A percentile compares a stretch with the other conserved stretches of the same genome.
phyloP scores from a whole-genome alignment of 2,113 vertebrate species.

The Daphoenositta chrysoptera region DNA sequence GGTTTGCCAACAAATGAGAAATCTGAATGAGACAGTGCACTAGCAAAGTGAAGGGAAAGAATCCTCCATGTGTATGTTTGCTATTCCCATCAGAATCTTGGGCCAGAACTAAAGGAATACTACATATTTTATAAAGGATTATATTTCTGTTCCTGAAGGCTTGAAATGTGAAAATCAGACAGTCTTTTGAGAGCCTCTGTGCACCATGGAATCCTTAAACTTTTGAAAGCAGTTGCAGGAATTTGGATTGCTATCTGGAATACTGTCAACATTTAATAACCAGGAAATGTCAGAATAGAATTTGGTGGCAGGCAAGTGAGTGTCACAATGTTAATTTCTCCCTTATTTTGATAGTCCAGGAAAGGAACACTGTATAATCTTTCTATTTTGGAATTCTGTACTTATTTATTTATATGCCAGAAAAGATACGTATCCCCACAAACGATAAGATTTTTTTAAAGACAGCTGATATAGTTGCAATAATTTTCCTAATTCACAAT shows the following conservation, averaged over 20 bases:
- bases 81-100: neutral
- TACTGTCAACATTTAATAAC: neutral
- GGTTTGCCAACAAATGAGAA: neutral
- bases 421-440: neutral
- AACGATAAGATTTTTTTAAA: neutral
- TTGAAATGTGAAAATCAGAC: neutral
- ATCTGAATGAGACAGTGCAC: neutral
- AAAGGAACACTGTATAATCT: neutral
- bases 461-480: neutral
- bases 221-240: neutral
- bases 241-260: neutral
- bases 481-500: neutral
- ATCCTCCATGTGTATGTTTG: neutral
- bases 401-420: neutral
- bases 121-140: neutral
- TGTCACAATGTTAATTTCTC: neutral
- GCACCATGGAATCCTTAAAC: neutral
- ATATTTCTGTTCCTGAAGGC: neutral
- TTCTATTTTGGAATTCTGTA: neutral
- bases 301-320: neutral
- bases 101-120: neutral
- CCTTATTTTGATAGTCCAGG: neutral
- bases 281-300: neutral
- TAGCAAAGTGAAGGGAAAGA: neutral
- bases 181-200: neutral